Base-by-base conservation (phyloP, 2,888 invertebrate genomes). In the Dicyrtomina minuta region DNA sequence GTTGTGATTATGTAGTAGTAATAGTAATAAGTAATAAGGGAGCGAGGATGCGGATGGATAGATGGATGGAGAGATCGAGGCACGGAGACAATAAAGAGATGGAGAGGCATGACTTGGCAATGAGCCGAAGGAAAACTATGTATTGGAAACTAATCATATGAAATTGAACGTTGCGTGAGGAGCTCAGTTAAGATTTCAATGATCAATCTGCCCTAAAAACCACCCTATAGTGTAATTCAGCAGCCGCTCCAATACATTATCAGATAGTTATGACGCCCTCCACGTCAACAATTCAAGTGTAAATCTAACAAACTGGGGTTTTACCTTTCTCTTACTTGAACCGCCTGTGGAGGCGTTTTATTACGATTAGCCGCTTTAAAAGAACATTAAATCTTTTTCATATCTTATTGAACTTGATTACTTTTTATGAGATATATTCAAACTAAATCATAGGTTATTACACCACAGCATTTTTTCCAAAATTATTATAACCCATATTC, bases 251-350 rank as follows among this genome's bases (percentile, higher is more conserved):
- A 39, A 41, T 55, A 41, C 24, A 55, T 65, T 65, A 65, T 65
- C 65, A 65, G 65, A 65, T 65, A 53, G 65, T 65, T 65, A 65
- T 65, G 51, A 65, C 65, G 65, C 65, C 65, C 49, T 55, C 55
- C 64, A 64, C 64, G 64, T 64, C 64, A 64, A 51, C 33, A 64
- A 64, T 64, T 64, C 27, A 64, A 64, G 55, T 65, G 65, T 65
- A 65, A 65, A 41, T 65, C 65, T 33, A 65, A 65, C 65, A 65
- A 65, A 65, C 65, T 44, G 65, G 64, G 65, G 22, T 53, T 53
- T 55, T 65, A 53, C 41, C 60, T 60, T 26, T 60, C 41, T 60
- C 24, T 60, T 24, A 13, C 56, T 56, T 26, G 13, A 62, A 49
- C 62, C 62, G 60, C 62, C 62, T 41, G 49, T 64, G 53, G 53